A percentile compares a stretch with the other conserved stretches of the same genome.
phyloP scores from a whole-genome alignment of 2,888 invertebrate genomes.

The Epistrophe grossulariae region DNA sequence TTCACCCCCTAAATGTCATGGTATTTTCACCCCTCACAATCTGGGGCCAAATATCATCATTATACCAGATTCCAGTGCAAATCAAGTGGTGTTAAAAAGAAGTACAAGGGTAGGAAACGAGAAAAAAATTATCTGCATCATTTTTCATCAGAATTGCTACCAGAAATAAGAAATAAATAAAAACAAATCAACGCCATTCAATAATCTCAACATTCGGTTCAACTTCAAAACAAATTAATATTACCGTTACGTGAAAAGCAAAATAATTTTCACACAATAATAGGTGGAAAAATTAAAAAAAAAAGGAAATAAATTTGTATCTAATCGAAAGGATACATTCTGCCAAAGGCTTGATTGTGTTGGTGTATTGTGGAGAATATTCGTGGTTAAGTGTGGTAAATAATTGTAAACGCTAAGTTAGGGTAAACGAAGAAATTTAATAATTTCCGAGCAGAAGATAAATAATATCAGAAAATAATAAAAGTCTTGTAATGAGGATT shows the following conservation, averaged over 20 bases:
- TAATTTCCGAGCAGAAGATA: background rate
- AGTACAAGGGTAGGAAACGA: constrained; percentile 57
- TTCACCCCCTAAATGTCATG: constrained; percentile 42
- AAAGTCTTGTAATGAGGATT: constrained; percentile 53
- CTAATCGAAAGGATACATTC: constrained; percentile 38
- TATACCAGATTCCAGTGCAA: constrained; percentile 37
- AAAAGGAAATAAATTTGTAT: constrained; percentile 27
- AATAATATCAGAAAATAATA: background rate
- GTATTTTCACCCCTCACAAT: constrained; percentile 37
- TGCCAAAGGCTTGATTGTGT: constrained; percentile 21
- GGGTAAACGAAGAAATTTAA: background rate
- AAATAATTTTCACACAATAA: constrained; percentile 2
- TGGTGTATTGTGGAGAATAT: constrained; percentile 27
- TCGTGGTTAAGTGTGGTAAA: constrained; percentile 31
- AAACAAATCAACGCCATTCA: constrained; percentile 28
- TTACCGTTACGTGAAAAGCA: background rate
- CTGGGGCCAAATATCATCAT: background rate
- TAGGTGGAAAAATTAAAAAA: constrained; percentile 14
- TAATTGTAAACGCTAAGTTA: background rate
- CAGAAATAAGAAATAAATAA: constrained; percentile 32
- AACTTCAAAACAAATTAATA: constrained; percentile 21
- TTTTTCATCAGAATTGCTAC: constrained; percentile 51
- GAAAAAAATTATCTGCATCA: constrained; percentile 60
- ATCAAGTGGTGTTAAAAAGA: constrained; percentile 58
- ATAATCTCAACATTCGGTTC: constrained; percentile 16